Conservation (phyloP, 1,140 invertebrate genomes). For the Diabrotica virgifera region DNA sequence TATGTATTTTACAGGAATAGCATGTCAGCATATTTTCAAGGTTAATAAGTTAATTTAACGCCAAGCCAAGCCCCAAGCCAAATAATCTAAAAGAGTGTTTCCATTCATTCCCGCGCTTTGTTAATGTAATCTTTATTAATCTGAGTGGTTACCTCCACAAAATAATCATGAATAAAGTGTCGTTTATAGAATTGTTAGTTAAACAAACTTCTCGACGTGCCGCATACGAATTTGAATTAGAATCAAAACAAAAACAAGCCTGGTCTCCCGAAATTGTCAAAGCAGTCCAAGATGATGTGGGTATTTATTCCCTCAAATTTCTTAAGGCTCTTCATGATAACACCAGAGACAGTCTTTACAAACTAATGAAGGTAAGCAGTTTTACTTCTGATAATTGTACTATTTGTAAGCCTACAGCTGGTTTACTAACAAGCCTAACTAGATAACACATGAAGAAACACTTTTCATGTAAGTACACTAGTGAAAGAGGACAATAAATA, state of each 20-base stretch:
- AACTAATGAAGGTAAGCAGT: slow-evolving; percentile 31
- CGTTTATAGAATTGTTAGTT: slow-evolving; percentile 36
- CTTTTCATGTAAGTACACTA: no score
- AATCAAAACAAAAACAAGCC: slow-evolving; percentile 26
- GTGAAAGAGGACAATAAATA: no score
- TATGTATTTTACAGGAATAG: no score
- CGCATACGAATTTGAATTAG: slow-evolving; percentile 34
- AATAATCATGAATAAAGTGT: slow-evolving; percentile 10
- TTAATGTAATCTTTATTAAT: no score
- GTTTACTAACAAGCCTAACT: no score
- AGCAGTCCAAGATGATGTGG: slow-evolving; percentile 25
- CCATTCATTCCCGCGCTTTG: no score
- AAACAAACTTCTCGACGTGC: slow-evolving; percentile 37
- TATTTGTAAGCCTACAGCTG: background rate
- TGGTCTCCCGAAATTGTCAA: slow-evolving; percentile 10
- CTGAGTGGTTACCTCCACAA: background rate
- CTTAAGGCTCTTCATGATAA: slow-evolving; percentile 36
- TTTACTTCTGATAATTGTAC: background rate
- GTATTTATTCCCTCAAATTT: slow-evolving; percentile 38
- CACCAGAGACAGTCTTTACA: slow-evolving; percentile 33
- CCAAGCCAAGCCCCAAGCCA: no score
- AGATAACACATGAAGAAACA: no score
- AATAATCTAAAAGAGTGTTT: no score
- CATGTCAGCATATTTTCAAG: no score
- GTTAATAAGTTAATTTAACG: no score